Evolutionary conservation across 1,140 invertebrate genomes (phyloP), one percentile per base, ranked within the genome.

Genomic region (Olivierus martensii): DNA sequence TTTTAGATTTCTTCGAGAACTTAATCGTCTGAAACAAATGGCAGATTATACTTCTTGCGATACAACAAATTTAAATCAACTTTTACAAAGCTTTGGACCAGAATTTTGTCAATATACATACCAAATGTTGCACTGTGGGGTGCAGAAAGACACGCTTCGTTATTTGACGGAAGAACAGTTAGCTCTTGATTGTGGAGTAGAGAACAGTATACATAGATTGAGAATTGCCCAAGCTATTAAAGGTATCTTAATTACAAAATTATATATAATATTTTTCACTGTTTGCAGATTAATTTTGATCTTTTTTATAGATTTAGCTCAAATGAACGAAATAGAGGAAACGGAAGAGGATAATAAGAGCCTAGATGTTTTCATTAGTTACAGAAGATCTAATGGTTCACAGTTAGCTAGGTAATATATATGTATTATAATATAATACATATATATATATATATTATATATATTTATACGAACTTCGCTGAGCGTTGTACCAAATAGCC

Each of bases 31-130:
- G 50, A 98, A 99, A 69, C 85, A 88, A 65, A 86, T 95, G 77
- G 89, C 95, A 5, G 95, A 99, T 67, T 99, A 99, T 66, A 89
- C 89, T 19, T 94, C 89, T 34, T 81, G 86, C 62, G 95, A 99
- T 65, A 78, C 83, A 2, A 83, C 85, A 0, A 87, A 86, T 64
- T 73, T 99, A 45, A 91, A 96, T 65, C 81, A 81, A 49, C 95
- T 96, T 68, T 72, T 99, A 3, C 83, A 83, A 65, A 77, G 74
- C 14, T 79, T 99, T 38, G 87, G 85, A 9, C 78, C 81, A 4
- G 92, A 97, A 65, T 93, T 93, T 67, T 85, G 85, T 12, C 92
- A 91, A 52, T 99, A 99, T 66, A 96, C 93, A 0, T 99, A 99
- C 67, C 81, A 84, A 47, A 91, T 99, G 85, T 67, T 99, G 14